A percentile compares a stretch with the other conserved stretches of the same genome.
These are phyloP conservation scores for Chondrilla cf. caribensis DNA, from an alignment of 37 sponge, comb jelly and placozoan genomes.

Conservation along the genomic window DNA sequence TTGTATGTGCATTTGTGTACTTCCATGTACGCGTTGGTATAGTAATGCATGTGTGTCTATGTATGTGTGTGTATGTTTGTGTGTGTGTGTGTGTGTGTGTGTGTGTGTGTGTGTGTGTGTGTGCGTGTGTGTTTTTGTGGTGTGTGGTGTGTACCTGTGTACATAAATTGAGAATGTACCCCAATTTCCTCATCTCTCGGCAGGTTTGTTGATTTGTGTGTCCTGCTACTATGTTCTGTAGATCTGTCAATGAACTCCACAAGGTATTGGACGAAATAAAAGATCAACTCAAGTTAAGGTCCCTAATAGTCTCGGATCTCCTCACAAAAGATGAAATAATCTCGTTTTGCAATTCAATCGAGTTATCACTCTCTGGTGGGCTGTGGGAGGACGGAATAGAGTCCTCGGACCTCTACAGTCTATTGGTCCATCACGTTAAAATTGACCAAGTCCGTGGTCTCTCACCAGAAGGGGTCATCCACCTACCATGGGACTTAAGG, in stretches of 20 bases:
- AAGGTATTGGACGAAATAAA: neutral
- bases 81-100: neutral
- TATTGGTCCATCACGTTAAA: neutral
- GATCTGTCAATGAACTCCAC: neutral
- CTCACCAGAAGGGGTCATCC: slow-evolving; percentile 17
- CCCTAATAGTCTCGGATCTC: neutral
- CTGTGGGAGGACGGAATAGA: neutral
- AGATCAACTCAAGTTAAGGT: neutral
- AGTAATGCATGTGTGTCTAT: neutral
- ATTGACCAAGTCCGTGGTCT: neutral
- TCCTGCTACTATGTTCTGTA: neutral
- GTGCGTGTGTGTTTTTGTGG: neutral
- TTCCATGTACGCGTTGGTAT: neutral
- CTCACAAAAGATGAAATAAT: neutral
- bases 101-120: neutral
- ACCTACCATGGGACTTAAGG: slow-evolving; percentile 3
- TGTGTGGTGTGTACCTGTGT: too few species aligned
- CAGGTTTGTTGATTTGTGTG: too few species aligned
- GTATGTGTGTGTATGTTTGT: neutral
- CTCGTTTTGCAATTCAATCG: neutral
- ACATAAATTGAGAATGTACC: too few species aligned
- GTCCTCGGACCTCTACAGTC: neutral
- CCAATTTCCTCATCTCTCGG: too few species aligned
- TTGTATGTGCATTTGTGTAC: neutral
- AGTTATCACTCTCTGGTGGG: neutral